These are phyloP conservation scores for Lamprotornis superbus DNA, from an alignment of 2,113 vertebrate genomes.

Conservation along the genomic window DNA sequence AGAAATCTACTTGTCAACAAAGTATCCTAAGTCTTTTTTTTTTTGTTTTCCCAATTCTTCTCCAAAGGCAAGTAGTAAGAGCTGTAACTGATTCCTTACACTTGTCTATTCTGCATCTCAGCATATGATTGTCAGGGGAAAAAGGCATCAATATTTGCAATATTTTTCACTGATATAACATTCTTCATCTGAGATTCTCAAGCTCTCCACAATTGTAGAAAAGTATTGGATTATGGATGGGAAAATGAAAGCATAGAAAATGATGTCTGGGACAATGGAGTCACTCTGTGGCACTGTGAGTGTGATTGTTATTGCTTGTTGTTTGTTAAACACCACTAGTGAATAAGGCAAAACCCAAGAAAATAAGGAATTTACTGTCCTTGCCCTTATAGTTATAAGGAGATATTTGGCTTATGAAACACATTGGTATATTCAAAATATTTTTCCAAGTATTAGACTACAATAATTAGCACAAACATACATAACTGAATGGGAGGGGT, in stretches of 20 bases:
- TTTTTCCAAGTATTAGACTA: not conserved
- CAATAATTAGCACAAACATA: not conserved
- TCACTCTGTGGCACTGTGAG: not conserved
- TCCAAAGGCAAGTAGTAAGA: not conserved
- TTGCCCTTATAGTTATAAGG: not conserved
- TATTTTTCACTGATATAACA: not conserved
- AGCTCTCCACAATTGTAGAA: not conserved
- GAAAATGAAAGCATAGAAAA: not conserved
- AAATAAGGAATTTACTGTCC: not conserved
- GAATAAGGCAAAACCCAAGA: not conserved
- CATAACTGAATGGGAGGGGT: rapidly evolving
- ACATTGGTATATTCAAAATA: not conserved
- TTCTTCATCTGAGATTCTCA: not conserved
- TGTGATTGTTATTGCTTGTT: not conserved
- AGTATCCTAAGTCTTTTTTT: too few species aligned
- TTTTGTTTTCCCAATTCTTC: not conserved
- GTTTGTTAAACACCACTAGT: not conserved
- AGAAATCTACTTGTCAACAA: not conserved
- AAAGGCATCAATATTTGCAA: not conserved
- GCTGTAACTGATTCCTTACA: not conserved
- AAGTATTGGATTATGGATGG: not conserved
- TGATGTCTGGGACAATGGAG: not conserved
- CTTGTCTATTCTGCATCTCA: not conserved
- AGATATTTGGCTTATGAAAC: not conserved
- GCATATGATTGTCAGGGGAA: not conserved